A percentile compares a stretch with the other conserved stretches of the same genome.
Evolutionary conservation across 1,140 invertebrate genomes (phyloP).

Genomic region (Drosophila jambulina): DNA sequence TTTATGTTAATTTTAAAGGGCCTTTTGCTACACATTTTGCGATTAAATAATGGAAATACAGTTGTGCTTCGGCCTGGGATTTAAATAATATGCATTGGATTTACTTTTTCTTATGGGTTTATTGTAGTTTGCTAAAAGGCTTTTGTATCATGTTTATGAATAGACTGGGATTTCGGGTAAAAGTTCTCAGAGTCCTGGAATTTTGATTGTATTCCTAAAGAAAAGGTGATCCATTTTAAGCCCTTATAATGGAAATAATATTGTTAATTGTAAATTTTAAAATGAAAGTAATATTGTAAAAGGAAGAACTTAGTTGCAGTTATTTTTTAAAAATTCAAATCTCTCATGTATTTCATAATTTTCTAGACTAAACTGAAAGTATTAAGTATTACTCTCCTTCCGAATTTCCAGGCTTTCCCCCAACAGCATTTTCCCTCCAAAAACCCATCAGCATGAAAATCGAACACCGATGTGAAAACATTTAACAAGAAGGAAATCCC

Average conservation of each 20-base stretch:
- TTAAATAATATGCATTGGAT: slow-evolving; percentile 6
- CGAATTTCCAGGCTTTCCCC: neutral
- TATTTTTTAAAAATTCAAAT: neutral
- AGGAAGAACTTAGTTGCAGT: too few relatives aligned
- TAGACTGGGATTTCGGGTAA: neutral
- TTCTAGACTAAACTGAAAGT: neutral
- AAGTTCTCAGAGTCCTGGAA: neutral
- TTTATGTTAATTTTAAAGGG: slow-evolving; percentile 35
- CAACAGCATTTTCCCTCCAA: neutral
- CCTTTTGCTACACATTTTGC: neutral
- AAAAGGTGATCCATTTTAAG: too few relatives aligned
- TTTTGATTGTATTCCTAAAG: rapidly evolving
- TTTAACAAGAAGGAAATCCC: slow-evolving; percentile 10
- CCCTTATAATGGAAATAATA: too few relatives aligned
- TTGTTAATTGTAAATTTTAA: too few relatives aligned
- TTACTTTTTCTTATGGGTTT: neutral
- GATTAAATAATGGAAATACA: slow-evolving; percentile 16
- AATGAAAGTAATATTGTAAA: too few relatives aligned
- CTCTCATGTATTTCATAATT: neutral
- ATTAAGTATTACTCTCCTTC: neutral
- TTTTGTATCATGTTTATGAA: neutral
- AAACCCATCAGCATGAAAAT: slow-evolving; percentile 17
- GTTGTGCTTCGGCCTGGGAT: slow-evolving; percentile 1
- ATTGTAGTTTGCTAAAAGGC: neutral
- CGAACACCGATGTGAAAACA: slow-evolving; percentile 5